These are phyloP conservation scores for Chirona hameri DNA, from an alignment of 2,888 invertebrate species.

Conservation along the genomic window DNA sequence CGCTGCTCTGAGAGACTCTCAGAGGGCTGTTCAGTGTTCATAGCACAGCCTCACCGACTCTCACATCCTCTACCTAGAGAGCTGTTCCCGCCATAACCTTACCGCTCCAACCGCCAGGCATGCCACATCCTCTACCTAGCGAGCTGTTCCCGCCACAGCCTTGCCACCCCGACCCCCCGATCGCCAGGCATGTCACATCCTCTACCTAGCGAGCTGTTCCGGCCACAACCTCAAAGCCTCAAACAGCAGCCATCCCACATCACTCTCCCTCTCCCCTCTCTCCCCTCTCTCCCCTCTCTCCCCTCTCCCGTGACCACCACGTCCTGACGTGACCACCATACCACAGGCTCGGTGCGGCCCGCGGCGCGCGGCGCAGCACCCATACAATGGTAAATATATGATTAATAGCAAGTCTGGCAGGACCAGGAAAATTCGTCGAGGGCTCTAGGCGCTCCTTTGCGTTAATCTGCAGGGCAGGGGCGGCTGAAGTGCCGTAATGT, in stretches of 20 bases:
- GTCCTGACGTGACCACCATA: too few relatives aligned
- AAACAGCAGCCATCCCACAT: too few relatives aligned
- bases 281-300: background rate
- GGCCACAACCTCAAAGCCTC: too few relatives aligned
- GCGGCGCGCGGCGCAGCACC: background rate
- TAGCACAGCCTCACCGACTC: background rate
- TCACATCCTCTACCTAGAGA: background rate
- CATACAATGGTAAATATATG: background rate
- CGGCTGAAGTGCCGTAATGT: background rate
- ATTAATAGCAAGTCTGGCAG: conserved; percentile 6
- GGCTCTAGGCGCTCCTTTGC: background rate
- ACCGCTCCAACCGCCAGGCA: too few relatives aligned
- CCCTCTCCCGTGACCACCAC: background rate
- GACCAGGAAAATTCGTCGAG: background rate
- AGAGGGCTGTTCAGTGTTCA: too few relatives aligned
- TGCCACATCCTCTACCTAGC: too few relatives aligned
- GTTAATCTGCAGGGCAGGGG: background rate
- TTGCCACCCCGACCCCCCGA: too few relatives aligned
- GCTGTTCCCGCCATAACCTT: background rate
- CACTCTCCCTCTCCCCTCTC: too few relatives aligned
- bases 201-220: too few relatives aligned
- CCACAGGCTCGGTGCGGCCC: background rate
- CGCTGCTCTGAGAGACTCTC: too few relatives aligned
- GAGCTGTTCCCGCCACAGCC: too few relatives aligned
- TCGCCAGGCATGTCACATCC: too few relatives aligned